Evolutionary conservation across 2,113 vertebrate genomes (phyloP).

Genomic region (Anhinga anhinga): DNA sequence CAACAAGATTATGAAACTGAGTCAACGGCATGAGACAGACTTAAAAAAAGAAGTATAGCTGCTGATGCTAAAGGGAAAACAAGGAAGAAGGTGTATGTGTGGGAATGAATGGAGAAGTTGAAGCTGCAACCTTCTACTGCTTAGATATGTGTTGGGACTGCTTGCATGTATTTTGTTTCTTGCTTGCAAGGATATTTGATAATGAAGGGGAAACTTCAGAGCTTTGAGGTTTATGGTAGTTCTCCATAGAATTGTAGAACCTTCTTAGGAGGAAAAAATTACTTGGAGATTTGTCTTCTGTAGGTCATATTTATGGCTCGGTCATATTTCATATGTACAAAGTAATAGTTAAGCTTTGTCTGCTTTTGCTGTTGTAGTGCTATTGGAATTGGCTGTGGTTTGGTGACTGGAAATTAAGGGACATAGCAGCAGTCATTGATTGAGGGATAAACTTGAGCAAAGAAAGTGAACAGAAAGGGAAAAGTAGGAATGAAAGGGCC

Average conservation of each 20-base stretch:
- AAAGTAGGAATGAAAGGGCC: not conserved
- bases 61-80: not conserved
- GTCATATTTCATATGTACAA: not conserved
- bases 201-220: not conserved
- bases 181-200: not conserved
- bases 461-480: not conserved
- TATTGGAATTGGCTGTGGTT: not conserved
- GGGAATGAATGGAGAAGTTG: not conserved
- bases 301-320: fast-evolving
- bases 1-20: not conserved
- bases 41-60: not conserved
- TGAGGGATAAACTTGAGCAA: not conserved
- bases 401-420: not conserved
- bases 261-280: not conserved
- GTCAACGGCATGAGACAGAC: not conserved
- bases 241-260: not conserved
- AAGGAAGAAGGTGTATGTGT: not conserved
- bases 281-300: not conserved
- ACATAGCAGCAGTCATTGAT: not conserved
- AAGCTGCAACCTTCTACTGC: not conserved
- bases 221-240: not conserved
- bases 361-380: not conserved
- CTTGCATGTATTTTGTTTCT: fast-evolving
- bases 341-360: not conserved
- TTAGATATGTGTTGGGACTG: not conserved